Evolutionary conservation across 2,888 invertebrate species (phyloP).

Genomic region (Altica lythri): DNA sequence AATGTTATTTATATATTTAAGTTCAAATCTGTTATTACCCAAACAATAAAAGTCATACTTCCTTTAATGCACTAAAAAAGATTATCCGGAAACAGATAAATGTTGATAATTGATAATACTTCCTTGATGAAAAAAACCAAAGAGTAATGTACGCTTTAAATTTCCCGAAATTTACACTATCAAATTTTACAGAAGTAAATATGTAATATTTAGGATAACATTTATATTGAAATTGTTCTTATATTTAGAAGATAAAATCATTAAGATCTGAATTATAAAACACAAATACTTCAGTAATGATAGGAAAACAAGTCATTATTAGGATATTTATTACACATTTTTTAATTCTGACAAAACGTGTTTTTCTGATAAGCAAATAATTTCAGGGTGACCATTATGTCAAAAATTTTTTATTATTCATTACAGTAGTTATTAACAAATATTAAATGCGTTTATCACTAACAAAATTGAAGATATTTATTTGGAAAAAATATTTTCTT

Average conservation of each 20-base stretch:
- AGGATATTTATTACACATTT: conserved; percentile 1
- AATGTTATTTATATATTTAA: too few relatives aligned
- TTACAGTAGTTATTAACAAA: neutral
- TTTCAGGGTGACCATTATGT: neutral
- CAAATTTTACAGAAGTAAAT: too few relatives aligned
- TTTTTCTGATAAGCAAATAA: neutral
- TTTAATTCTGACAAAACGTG: neutral
- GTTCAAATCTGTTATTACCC: neutral
- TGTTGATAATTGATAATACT: neutral
- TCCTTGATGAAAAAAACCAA: too few relatives aligned
- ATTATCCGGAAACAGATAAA: conserved; percentile 3
- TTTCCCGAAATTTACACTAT: too few relatives aligned
- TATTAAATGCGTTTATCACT: conserved; percentile 1
- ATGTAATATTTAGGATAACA: too few relatives aligned
- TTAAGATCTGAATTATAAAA: neutral
- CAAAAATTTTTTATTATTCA: conserved; percentile 2
- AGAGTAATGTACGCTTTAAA: too few relatives aligned
- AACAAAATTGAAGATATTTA: too few relatives aligned
- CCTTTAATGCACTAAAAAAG: neutral
- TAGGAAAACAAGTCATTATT: neutral
- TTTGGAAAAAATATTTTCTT: too few relatives aligned
- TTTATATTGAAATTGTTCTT: too few relatives aligned
- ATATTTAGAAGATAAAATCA: neutral
- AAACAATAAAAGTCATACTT: neutral
- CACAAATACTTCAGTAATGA: neutral